These are phyloP conservation scores for Charadrius vociferus DNA, from an alignment of 2,113 vertebrate species.

Conservation along the genomic window DNA sequence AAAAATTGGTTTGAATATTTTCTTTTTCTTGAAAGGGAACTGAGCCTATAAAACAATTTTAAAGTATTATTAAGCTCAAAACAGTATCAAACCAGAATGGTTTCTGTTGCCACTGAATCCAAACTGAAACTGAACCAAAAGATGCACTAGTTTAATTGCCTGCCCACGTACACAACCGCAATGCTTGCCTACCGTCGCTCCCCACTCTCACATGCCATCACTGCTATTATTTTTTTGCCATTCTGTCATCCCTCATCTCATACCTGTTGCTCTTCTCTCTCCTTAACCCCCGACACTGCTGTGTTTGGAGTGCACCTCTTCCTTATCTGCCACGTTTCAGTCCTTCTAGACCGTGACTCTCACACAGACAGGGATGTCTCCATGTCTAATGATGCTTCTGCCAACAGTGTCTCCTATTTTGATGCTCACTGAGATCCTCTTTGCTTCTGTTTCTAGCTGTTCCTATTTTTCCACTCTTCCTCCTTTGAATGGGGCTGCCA, in stretches of 20 bases:
- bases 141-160: not conserved
- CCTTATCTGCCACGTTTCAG: not conserved
- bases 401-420: not conserved
- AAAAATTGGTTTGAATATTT: not conserved
- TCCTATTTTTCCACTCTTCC: not conserved
- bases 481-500: not conserved
- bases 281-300: not conserved
- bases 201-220: not conserved
- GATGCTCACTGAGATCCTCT: not conserved
- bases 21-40: not conserved
- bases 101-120: not conserved
- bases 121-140: not conserved
- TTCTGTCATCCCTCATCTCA: not conserved
- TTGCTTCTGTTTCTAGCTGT: not conserved
- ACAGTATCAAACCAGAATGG: not conserved
- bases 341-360: not conserved
- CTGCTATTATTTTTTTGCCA: not conserved
- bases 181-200: not conserved
- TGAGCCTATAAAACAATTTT: not conserved
- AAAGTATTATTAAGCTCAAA: slow-evolving; percentile 4
- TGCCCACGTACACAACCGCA: not conserved
- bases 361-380: not conserved
- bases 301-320: not conserved
- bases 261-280: not conserved
- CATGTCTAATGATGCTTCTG: not conserved